Evolutionary conservation across 2,888 invertebrate species (phyloP).

Genomic region (Gastrophysa polygoni): DNA sequence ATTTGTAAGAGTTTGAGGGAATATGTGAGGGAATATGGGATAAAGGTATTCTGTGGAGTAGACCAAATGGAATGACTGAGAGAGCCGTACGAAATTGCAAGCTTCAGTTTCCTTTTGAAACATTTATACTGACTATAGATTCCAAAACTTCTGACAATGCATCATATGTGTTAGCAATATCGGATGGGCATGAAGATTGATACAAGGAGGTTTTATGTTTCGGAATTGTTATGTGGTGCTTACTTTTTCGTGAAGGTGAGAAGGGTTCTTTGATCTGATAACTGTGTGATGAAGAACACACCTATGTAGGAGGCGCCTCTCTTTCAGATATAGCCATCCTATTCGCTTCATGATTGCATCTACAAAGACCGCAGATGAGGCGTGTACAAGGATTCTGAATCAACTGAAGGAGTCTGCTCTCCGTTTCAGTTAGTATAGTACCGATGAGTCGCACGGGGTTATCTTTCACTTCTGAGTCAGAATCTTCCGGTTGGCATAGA

Average conservation of each 20-base stretch:
- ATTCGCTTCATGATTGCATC: neutral
- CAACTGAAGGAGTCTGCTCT: neutral
- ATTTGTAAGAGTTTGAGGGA: too few species aligned
- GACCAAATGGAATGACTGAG: too few species aligned
- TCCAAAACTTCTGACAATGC: neutral
- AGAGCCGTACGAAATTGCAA: neutral
- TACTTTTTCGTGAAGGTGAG: neutral
- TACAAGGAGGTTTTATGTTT: neutral
- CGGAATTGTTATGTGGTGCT: neutral
- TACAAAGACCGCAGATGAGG: neutral
- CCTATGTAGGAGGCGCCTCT: neutral
- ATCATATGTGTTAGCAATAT: neutral
- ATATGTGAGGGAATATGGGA: too few species aligned
- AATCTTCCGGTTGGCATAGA: neutral
- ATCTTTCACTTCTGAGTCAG: neutral
- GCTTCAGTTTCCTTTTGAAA: neutral
- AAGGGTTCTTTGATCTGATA: neutral
- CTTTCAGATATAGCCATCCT: neutral
- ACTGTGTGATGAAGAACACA: neutral
- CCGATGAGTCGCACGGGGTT: neutral
- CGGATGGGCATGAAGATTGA: neutral
- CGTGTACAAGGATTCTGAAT: conserved; percentile 11
- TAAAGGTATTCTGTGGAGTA: too few species aligned
- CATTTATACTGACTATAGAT: neutral
- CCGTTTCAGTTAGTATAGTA: neutral